A percentile compares a stretch with the other conserved stretches of the same genome.
Evolutionary conservation across 2,888 invertebrate species (phyloP).

Genomic region (Acanthopleura granulata): DNA sequence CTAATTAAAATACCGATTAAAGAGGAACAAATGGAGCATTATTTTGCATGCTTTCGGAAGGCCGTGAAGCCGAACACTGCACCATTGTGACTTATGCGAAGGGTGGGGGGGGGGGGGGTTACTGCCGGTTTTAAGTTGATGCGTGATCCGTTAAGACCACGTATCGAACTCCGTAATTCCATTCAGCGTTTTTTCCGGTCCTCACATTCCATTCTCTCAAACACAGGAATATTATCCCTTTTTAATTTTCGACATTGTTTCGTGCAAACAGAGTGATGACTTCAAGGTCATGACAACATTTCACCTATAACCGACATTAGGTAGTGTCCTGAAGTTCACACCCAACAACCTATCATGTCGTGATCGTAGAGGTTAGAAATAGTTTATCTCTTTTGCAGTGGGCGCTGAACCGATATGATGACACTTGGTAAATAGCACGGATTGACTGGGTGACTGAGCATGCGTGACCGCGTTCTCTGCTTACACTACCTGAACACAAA

Average conservation of each 20-base stretch:
- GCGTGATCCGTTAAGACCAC: not conserved
- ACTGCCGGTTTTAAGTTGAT: not conserved
- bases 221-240: not conserved
- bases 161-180: not conserved
- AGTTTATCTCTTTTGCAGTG: too few species aligned
- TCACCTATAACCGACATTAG: too few species aligned
- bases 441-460: too few species aligned
- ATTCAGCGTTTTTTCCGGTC: not conserved
- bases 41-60: not conserved
- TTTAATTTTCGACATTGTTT: constrained; percentile 16
- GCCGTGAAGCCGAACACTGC: not conserved
- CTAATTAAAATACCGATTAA: too few species aligned
- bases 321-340: too few species aligned
- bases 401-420: too few species aligned
- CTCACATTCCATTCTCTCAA: not conserved
- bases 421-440: too few species aligned
- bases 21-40: not conserved
- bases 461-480: too few species aligned
- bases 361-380: too few species aligned
- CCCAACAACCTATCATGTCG: too few species aligned
- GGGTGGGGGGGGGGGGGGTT: not conserved
- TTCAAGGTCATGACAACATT: too few species aligned
- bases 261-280: not conserved
- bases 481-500: too few species aligned
- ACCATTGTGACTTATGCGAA: not conserved